Percentiles rank a stretch among this genome's conserved stretches.
These are phyloP conservation scores for Ceratitis capitata DNA, from an alignment of 1,140 invertebrate genomes.

Conservation along the genomic window DNA sequence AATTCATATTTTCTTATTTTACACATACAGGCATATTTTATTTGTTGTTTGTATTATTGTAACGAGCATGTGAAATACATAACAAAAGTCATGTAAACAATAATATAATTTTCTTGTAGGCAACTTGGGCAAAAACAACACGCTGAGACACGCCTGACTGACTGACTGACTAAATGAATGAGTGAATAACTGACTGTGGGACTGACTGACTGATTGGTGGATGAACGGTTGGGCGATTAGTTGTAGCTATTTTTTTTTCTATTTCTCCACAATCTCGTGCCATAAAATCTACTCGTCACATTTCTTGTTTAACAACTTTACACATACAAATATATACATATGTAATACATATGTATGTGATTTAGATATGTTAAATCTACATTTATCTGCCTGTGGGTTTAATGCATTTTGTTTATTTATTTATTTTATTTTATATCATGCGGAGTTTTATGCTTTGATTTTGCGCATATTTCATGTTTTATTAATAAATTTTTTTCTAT, in stretches of 20 bases:
- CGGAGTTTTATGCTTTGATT: not conserved
- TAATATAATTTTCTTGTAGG: constrained; percentile 29
- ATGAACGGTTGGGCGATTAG: not conserved
- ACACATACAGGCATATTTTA: not conserved
- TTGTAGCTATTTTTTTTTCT: not conserved
- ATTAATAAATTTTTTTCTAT: too few species aligned
- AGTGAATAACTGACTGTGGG: too few species aligned
- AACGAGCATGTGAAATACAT: not conserved
- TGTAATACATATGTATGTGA: not conserved
- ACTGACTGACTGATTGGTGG: not conserved
- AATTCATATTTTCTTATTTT: constrained; percentile 10
- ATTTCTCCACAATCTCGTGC: not conserved
- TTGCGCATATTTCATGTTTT: not conserved
- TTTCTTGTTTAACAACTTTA: constrained; percentile 22
- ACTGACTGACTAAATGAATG: not conserved
- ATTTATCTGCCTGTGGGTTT: not conserved
- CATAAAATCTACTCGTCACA: not conserved
- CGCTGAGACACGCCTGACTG: too few species aligned
- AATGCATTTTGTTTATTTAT: not conserved
- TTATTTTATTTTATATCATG: not conserved
- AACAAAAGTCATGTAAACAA: constrained; percentile 37
- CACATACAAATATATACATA: not conserved
- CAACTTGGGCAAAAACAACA: not conserved
- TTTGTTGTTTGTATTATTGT: not conserved
- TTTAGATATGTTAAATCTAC: too few species aligned